Percentiles rank a stretch among this genome's conserved stretches.
phyloP scores from a whole-genome alignment of 2,888 invertebrate species.

The Phlogophora meticulosa region DNA sequence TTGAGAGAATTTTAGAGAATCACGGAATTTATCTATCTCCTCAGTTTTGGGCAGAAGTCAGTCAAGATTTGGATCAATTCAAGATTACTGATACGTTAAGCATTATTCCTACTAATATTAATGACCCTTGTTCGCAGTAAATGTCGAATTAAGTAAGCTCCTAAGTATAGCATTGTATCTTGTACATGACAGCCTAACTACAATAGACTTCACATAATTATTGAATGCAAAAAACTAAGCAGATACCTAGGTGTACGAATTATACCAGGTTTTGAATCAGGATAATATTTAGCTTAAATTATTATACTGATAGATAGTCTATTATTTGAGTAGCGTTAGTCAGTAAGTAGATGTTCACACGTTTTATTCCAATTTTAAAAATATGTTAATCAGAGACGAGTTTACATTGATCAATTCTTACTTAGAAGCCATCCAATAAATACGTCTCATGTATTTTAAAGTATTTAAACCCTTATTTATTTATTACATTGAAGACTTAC shows the following conservation, averaged over 20 bases:
- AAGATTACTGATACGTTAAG: background rate
- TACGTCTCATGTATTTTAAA: no score
- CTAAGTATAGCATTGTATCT: conserved; percentile 23
- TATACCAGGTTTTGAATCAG: background rate
- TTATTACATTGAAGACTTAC: no score
- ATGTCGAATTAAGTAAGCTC: conserved; percentile 36
- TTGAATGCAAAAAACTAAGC: conserved; percentile 9
- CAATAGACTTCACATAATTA: conserved; percentile 9
- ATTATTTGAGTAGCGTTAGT: background rate
- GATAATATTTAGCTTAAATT: background rate
- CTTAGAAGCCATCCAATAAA: no score
- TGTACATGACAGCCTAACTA: conserved; percentile 30
- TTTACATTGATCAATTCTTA: no score
- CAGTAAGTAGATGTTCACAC: no score
- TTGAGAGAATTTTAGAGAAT: conserved; percentile 17
- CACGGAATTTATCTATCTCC: background rate
- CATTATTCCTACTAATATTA: background rate
- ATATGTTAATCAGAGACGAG: no score
- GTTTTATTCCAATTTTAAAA: no score
- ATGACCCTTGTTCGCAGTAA: background rate
- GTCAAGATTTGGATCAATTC: background rate
- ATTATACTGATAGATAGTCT: background rate
- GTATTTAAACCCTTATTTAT: no score
- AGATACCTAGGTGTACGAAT: background rate
- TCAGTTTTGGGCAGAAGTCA: conserved; percentile 8